Percentiles rank a stretch among this genome's conserved stretches.
Conservation (phyloP, 2,888 invertebrate genomes). For the Xestobium rufovillosum region DNA sequence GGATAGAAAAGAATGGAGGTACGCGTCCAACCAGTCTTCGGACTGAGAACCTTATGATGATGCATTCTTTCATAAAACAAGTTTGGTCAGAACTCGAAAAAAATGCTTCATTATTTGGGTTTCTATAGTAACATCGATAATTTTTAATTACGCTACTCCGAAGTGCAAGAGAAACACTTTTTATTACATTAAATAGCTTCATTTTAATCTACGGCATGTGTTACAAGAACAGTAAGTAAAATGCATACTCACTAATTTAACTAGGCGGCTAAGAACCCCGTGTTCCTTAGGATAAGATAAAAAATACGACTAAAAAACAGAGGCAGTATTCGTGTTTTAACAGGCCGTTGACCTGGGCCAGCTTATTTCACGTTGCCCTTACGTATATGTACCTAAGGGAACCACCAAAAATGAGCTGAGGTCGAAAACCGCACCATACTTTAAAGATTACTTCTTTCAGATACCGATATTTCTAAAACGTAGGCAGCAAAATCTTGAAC, state of each 20-base stretch:
- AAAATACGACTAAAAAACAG: conserved; percentile 29
- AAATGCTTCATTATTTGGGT: too few species aligned
- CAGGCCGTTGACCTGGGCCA: conserved; percentile 34
- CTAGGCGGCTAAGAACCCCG: conserved; percentile 24
- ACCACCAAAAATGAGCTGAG: not conserved
- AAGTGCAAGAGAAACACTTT: not conserved
- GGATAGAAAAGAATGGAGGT: too few species aligned
- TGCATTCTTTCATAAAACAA: too few species aligned
- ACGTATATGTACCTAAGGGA: conserved; percentile 20
- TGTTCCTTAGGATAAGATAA: conserved; percentile 31
- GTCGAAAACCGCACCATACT: too few species aligned
- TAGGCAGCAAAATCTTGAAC: too few species aligned
- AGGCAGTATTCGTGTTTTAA: conserved; percentile 31
- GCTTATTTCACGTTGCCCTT: conserved; percentile 32
- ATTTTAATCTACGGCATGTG: conserved; percentile 1
- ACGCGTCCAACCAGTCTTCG: too few species aligned
- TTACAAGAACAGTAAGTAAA: not conserved
- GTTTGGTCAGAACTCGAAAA: too few species aligned
- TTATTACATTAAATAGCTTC: not conserved
- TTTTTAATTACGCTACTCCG: too few species aligned
- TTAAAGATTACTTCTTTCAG: too few species aligned
- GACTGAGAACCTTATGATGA: too few species aligned
- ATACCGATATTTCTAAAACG: too few species aligned
- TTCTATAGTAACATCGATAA: too few species aligned
- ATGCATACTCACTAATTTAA: conserved; percentile 17